These are phyloP conservation scores for Mormoops blainvillei DNA, from an alignment of 2,113 vertebrate genomes.

Conservation along the genomic window DNA sequence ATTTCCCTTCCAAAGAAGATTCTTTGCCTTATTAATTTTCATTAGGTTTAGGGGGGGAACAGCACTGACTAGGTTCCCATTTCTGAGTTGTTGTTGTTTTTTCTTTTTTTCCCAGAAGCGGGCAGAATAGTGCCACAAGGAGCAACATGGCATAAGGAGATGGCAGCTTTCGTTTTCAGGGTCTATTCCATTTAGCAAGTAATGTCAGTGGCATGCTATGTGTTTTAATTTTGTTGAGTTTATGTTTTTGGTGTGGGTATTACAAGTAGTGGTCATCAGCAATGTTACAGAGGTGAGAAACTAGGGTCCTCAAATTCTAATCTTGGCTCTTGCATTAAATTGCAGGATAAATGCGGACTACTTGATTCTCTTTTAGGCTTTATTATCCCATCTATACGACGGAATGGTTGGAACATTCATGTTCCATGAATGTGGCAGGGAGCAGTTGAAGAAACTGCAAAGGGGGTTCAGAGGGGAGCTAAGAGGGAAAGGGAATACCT, in stretches of 20 bases:
- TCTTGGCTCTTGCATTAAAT: background rate
- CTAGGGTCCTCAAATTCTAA: background rate
- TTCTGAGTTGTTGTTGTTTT: background rate
- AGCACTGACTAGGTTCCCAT: background rate
- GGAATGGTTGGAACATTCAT: background rate
- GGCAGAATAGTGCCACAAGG: background rate
- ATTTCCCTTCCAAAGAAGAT: conserved; percentile 29
- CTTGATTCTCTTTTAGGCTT: background rate
- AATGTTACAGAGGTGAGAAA: background rate
- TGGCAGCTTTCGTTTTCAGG: background rate
- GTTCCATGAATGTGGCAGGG: background rate
- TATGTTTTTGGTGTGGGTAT: background rate
- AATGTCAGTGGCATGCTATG: background rate
- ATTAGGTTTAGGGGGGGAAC: background rate
- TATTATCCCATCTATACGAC: background rate
- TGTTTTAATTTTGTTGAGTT: background rate
- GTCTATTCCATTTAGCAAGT: background rate
- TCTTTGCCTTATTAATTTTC: background rate
- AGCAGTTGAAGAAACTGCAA: background rate
- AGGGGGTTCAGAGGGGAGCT: background rate
- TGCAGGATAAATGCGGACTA: background rate
- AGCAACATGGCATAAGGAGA: background rate
- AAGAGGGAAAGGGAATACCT: background rate
- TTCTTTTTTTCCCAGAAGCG: background rate
- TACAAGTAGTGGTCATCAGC: background rate